Percentiles rank a stretch among this genome's conserved stretches.
Evolutionary conservation across 2,888 invertebrate species (phyloP).

Genomic region (Tetrapedia diversipes): DNA sequence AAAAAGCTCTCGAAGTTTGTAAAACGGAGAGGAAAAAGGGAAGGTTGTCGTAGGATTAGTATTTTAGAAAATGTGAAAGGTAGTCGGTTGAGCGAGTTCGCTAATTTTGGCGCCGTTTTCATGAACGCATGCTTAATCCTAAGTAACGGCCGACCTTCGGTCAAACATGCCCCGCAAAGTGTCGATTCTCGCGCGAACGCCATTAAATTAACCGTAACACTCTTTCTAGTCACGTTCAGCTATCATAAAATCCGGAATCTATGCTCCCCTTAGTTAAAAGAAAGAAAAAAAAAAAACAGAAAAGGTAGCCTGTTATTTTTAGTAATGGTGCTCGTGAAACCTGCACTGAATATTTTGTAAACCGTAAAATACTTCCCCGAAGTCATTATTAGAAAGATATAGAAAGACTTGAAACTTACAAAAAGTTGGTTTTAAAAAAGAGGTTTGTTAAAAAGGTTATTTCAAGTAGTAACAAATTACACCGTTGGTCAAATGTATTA

Average conservation of each 20-base stretch:
- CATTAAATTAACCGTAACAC: slow-evolving; percentile 35
- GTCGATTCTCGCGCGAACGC: slow-evolving; percentile 48
- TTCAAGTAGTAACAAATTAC: not conserved
- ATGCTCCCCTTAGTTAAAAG: slow-evolving; percentile 9
- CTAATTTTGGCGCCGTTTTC: slow-evolving; percentile 42
- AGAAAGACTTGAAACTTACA: not conserved
- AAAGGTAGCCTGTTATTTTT: not conserved
- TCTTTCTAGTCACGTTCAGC: slow-evolving; percentile 45
- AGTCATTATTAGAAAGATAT: too few relatives aligned
- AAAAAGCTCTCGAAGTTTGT: not conserved
- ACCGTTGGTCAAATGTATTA: too few relatives aligned
- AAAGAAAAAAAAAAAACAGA: slow-evolving; percentile 1
- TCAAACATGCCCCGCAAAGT: slow-evolving; percentile 41
- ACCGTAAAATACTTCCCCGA: too few relatives aligned
- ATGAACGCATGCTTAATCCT: slow-evolving; percentile 62
- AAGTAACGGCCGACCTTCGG: slow-evolving; percentile 66
- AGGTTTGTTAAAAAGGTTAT: not conserved
- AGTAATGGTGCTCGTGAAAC: not conserved
- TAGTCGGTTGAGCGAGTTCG: slow-evolving; percentile 1
- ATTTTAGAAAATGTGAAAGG: slow-evolving; percentile 7
- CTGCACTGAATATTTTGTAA: slow-evolving; percentile 13
- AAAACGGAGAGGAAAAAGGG: not conserved
- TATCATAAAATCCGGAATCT: slow-evolving; percentile 40
- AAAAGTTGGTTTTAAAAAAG: not conserved
- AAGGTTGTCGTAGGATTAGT: not conserved